Percentiles rank a stretch among this genome's conserved stretches.
Evolutionary conservation across 1,140 invertebrate species (phyloP).

Genomic region (Babylonia areolata): DNA sequence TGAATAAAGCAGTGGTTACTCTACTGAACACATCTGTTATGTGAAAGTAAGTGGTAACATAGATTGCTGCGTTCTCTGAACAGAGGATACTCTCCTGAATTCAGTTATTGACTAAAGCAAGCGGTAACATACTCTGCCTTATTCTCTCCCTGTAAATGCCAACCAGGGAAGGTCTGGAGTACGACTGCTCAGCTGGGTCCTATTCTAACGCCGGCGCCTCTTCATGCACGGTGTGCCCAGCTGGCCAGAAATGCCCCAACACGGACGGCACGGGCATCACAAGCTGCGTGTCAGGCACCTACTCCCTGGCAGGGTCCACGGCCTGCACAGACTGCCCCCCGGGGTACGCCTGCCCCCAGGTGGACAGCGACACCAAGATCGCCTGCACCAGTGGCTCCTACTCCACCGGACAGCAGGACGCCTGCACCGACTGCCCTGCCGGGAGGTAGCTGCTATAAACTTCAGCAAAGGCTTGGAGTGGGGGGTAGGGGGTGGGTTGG

Average conservation of each 20-base stretch:
- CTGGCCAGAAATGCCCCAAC: constrained; percentile 62
- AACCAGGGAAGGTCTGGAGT: constrained; percentile 45
- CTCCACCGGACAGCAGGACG: constrained; percentile 58
- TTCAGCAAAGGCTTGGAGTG: too few species aligned
- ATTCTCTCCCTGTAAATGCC: too few species aligned
- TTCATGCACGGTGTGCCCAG: constrained; percentile 59
- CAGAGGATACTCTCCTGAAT: too few species aligned
- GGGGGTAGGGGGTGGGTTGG: too few species aligned
- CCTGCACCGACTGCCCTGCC: constrained; percentile 60
- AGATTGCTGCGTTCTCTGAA: too few species aligned
- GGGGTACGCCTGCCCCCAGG: constrained; percentile 61
- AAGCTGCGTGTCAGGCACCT: constrained; percentile 57
- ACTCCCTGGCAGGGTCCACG: constrained; percentile 50
- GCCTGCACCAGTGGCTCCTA: constrained; percentile 61
- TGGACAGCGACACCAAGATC: constrained; percentile 44
- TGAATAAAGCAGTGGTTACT: too few species aligned
- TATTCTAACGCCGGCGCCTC: constrained; percentile 57
- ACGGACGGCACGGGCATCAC: constrained; percentile 53
- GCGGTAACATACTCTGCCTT: too few species aligned
- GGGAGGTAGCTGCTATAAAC: constrained; percentile 52
- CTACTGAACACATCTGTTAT: too few species aligned
- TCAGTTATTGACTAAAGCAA: too few species aligned
- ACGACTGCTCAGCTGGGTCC: constrained; percentile 54
- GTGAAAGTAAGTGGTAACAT: too few species aligned
- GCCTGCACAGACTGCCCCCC: constrained; percentile 61